Evolutionary conservation across 2,888 invertebrate genomes (phyloP), one percentile per base, ranked within the genome.

Genomic region (Netelia inedita): DNA sequence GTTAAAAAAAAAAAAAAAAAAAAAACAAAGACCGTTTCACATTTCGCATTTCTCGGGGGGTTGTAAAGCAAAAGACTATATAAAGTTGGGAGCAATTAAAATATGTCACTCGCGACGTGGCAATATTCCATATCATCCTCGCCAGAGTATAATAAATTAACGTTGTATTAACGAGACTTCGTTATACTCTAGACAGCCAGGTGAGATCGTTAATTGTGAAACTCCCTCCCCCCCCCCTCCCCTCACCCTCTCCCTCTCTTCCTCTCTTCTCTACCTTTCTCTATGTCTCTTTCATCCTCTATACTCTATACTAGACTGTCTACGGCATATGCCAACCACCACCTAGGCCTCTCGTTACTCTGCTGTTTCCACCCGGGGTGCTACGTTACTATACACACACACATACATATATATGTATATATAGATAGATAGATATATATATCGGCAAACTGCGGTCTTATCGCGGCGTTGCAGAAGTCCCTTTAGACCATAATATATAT

Each of bases 191-290:
- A 66, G 41, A 74, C 69, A 73, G 81, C 78, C 83, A 84, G 86
- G 84, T 86, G 80, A 80, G 78, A 85, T 85, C 83, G 82, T 87
- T 87, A 87, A 86, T 87, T 87, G 84, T 79, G 65, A 82, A 85
- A 85, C 79, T 80, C 82, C 35, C 59, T 82, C 55, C 16, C 55
- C 46, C 23, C 59, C 28, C 66, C 35, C 50, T 28, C 46, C 55
- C 57, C 21, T 72, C 35, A 53, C 50, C 55, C 50, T 35, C 53
- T 21, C 66, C 28, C 46, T 53, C 69, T 74, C 61, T 66, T 11
- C 3, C 59, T 71, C 61, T 61, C 28, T 61, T 57, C 76, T 46
- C 50, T n/a, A 50, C 14, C 35, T n/a, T 9, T 41, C 43, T 46
- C 57, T 28, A 28, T 3, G 28, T 28, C 28, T 5, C 28, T 28